These are phyloP conservation scores for Catharus minimus DNA, from an alignment of 2,113 vertebrate species.

Conservation along the genomic window DNA sequence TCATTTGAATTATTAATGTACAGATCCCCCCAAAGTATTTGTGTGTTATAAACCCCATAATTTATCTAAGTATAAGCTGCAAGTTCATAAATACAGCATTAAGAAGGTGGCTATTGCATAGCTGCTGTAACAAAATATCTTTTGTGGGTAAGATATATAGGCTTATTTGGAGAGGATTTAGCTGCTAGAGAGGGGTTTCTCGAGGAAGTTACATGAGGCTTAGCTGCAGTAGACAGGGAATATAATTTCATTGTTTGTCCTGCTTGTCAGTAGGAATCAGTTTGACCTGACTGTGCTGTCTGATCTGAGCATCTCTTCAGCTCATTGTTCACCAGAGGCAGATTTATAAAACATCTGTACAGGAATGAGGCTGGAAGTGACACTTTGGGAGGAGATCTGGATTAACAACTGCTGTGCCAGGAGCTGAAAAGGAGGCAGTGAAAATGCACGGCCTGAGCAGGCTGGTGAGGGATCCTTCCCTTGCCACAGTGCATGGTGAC, in stretches of 20 bases:
- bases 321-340: not conserved
- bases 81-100: constrained; percentile 48
- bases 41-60: constrained; percentile 52
- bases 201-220: not conserved
- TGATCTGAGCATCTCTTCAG: not conserved
- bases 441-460: not conserved
- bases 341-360: not conserved
- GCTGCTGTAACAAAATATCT: constrained; percentile 39
- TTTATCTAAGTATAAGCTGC: constrained; percentile 52
- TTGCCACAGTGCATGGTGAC: accelerated
- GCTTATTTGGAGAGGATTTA: constrained; percentile 32
- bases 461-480: not conserved
- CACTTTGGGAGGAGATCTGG: not conserved
- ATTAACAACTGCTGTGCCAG: not conserved
- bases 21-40: constrained; percentile 5
- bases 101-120: constrained; percentile 47
- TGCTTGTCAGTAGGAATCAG: constrained; percentile 3
- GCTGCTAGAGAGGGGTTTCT: constrained; percentile 20
- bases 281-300: not conserved
- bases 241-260: not conserved
- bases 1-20: constrained; percentile 55
- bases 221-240: constrained; percentile 37
- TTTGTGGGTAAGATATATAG: constrained; percentile 44
- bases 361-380: not conserved
- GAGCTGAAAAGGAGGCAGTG: not conserved